Evolutionary conservation across 2,888 invertebrate species (phyloP), one percentile per base, ranked within the genome.

Genomic region (Tineola bisselliella): DNA sequence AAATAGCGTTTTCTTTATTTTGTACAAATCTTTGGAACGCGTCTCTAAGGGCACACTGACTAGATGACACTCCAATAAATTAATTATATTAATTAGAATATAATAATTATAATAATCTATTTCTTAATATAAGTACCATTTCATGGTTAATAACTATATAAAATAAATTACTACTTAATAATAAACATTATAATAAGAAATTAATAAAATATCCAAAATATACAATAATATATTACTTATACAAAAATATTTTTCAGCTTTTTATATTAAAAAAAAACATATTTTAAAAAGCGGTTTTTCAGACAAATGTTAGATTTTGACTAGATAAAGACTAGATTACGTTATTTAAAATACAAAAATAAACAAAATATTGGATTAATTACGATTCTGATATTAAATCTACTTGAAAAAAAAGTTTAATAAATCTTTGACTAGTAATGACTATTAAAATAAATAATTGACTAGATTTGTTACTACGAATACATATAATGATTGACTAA

Each of bases 11-110:
- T 60, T 48, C 25, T 76, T 76, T 77, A 65, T 68, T 76, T 81
- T 81, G 38, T 84, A 84, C 83, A 76, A 68, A 75, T 84, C 84
- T 86, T 86, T 86, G 86, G 84, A 86, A 87, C 86, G 86, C 86
- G 81, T 84, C 82, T 65, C 80, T 67, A 75, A 77, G 69, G 73
- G 77, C 84, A 86, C 86, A 87, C 87, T 84, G 87, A 87, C 87
- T 87, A 87, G 87, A 81, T 74, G 54, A 77, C 79, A 84, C 86
- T 83, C 86, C 64, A 70, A 69, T 62, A 66, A 65, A 64, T 64
- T 63, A 62, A 63, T 62, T 65, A 63, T 65, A 58, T 65, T 65
- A 63, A 63, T 65, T 65, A 65, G 61, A 64, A 64, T 64, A 62
- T 59, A 54, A 31, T 31, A 30, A 59, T 15, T 56, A 59, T 60